A percentile compares a stretch with the other conserved stretches of the same genome.
Evolutionary conservation across 2,888 invertebrate species (phyloP).

Genomic region (Mythimna ferrago): DNA sequence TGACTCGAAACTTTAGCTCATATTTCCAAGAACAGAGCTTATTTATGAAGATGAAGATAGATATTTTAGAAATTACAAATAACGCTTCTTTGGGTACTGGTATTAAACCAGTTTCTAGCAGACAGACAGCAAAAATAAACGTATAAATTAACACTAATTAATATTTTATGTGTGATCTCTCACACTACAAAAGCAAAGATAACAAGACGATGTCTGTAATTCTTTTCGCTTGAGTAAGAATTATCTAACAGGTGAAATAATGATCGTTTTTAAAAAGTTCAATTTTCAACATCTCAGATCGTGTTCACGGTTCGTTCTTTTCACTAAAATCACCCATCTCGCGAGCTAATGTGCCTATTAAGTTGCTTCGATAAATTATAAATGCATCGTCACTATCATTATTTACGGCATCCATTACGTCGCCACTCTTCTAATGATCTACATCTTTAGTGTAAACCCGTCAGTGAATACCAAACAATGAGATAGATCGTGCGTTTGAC

Average conservation of each 20-base stretch:
- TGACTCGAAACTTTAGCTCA: conserved; percentile 19
- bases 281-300: conserved; percentile 24
- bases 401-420: conserved; percentile 47
- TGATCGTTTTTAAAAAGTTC: conserved; percentile 21
- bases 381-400: conserved; percentile 34
- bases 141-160: too few relatives aligned
- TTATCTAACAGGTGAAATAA: conserved; percentile 15
- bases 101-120: background rate
- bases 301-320: conserved; percentile 46
- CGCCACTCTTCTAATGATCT: conserved; percentile 8
- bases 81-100: background rate
- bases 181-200: background rate
- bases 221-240: conserved; percentile 19
- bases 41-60: conserved; percentile 8
- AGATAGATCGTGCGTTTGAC: conserved; percentile 41
- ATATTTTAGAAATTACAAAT: conserved; percentile 1
- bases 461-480: conserved; percentile 57
- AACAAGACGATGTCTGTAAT: background rate
- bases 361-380: conserved; percentile 47
- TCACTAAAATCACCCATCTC: conserved; percentile 50
- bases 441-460: conserved; percentile 29
- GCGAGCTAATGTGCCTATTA: conserved; percentile 53
- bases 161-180: background rate
- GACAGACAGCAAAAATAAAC: background rate
- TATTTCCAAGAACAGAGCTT: background rate